phyloP scores from a whole-genome alignment of 2,888 invertebrate genomes.

The Cosmopolites sordidus region DNA sequence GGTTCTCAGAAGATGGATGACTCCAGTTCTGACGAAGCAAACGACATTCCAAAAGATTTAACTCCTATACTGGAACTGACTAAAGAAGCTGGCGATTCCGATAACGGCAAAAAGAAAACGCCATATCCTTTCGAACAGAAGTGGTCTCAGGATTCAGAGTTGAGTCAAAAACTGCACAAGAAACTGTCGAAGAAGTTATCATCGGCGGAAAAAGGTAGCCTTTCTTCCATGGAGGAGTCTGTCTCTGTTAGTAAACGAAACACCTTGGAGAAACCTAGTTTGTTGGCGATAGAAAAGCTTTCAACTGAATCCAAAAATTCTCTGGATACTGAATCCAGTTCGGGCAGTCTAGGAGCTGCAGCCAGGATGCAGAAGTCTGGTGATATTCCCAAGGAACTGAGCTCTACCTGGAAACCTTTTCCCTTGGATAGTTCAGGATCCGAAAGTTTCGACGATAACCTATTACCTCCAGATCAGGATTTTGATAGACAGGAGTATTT shows the following conservation, averaged over 20 bases:
- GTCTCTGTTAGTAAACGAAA: conserved; percentile 36
- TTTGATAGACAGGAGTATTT: conserved; percentile 47
- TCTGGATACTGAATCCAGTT: conserved; percentile 71
- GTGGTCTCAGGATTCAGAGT: conserved; percentile 48
- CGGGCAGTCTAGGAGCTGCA: conserved; percentile 69
- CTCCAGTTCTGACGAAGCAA: conserved; percentile 41
- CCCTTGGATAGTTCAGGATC: conserved; percentile 81
- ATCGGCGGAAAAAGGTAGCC: conserved; percentile 43
- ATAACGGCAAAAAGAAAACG: conserved; percentile 38
- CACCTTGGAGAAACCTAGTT: conserved; percentile 41
- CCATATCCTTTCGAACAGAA: conserved; percentile 50
- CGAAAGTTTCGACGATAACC: conserved; percentile 80
- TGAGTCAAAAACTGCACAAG: conserved; percentile 44
- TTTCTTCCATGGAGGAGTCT: conserved; percentile 46
- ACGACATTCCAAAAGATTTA: conserved; percentile 44
- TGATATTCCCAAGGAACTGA: conserved; percentile 61
- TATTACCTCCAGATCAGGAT: conserved; percentile 72
- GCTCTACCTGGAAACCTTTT: conserved; percentile 79
- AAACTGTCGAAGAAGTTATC: conserved; percentile 46
- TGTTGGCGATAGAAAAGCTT: conserved; percentile 43
- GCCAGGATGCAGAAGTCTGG: conserved; percentile 56
- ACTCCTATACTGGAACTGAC: conserved; percentile 39
- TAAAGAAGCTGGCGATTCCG: conserved; percentile 29
- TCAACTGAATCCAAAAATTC: conserved; percentile 67
- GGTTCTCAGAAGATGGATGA: conserved; percentile 37